Evolutionary conservation across 2,113 vertebrate genomes (phyloP).

Genomic region (Lipotes vexillifer): DNA sequence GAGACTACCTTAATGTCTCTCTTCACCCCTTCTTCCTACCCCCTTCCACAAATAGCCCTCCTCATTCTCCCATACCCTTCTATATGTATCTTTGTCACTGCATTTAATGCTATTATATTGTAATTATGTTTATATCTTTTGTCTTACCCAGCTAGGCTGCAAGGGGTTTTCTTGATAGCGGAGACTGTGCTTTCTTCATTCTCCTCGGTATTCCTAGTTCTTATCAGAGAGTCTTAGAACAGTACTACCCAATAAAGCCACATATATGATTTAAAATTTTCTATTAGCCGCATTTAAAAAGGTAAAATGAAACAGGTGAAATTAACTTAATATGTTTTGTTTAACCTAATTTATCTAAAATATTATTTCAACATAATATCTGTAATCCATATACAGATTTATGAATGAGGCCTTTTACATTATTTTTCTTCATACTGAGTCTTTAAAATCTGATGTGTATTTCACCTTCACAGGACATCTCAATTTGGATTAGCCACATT

Average conservation of each 20-base stretch:
- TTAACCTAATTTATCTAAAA: conserved; percentile 6
- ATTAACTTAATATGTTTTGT: conserved; percentile 28
- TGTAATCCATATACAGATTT: not conserved
- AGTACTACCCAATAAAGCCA: not conserved
- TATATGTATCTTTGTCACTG: not conserved
- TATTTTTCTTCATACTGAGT: not conserved
- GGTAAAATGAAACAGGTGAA: not conserved
- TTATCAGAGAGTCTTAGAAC: conserved; percentile 14
- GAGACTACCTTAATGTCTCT: not conserved
- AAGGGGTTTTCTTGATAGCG: not conserved
- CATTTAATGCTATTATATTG: not conserved
- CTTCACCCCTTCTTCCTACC: not conserved
- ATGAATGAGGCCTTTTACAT: not conserved
- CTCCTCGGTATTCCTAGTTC: not conserved
- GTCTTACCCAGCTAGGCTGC: not conserved
- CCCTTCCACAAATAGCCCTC: not conserved
- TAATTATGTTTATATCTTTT: not conserved
- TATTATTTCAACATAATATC: conserved; percentile 26
- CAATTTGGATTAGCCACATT: not conserved
- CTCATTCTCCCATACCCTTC: not conserved
- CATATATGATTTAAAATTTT: conserved; percentile 5
- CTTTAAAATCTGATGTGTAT: not conserved
- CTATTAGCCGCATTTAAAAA: not conserved
- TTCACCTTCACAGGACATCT: not conserved
- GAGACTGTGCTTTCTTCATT: not conserved